Percentiles rank a stretch among this genome's conserved stretches.
Conservation (phyloP, 2,888 invertebrate species). For the Dascillus cervinus region DNA sequence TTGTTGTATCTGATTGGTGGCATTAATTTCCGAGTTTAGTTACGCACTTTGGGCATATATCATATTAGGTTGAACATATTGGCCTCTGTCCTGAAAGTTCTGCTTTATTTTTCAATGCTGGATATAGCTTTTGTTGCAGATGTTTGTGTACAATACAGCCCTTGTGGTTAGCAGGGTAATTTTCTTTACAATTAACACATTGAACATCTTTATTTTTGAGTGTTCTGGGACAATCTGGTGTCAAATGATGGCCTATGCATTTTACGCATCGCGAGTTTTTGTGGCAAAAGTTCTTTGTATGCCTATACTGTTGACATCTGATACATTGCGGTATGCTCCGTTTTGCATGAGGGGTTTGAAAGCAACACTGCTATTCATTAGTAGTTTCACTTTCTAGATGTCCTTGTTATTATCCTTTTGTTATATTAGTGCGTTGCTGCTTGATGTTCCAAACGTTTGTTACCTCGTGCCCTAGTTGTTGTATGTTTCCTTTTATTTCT, state of each 20-base stretch:
- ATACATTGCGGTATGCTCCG: slow-evolving; percentile 1
- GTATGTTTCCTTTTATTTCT: slow-evolving; percentile 5
- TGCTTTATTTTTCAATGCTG: slow-evolving; percentile 2
- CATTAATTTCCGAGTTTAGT: no score
- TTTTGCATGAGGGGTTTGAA: no score
- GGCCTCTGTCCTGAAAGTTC: slow-evolving; percentile 2
- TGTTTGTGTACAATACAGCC: no score
- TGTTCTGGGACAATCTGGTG: no score
- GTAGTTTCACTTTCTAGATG: slow-evolving; percentile 6
- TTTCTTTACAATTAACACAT: background rate
- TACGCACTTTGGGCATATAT: slow-evolving; percentile 2
- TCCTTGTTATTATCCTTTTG: slow-evolving; percentile 5
- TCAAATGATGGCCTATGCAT: no score
- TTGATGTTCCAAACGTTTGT: slow-evolving; percentile 6
- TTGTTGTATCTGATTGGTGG: slow-evolving; percentile 1
- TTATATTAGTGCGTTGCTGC: slow-evolving; percentile 4
- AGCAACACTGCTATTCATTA: slow-evolving; percentile 6
- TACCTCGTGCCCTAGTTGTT: slow-evolving; percentile 4
- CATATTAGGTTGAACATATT: slow-evolving; percentile 3
- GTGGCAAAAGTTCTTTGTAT: no score
- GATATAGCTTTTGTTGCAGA: no score
- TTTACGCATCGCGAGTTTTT: slow-evolving; percentile 2
- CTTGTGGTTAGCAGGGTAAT: no score
- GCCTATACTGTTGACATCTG: background rate
- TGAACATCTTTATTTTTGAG: slow-evolving; percentile 2